Evolutionary conservation across 2,888 invertebrate genomes (phyloP), one percentile per base, ranked within the genome.

Genomic region (Nephrocerus scutellatus): DNA sequence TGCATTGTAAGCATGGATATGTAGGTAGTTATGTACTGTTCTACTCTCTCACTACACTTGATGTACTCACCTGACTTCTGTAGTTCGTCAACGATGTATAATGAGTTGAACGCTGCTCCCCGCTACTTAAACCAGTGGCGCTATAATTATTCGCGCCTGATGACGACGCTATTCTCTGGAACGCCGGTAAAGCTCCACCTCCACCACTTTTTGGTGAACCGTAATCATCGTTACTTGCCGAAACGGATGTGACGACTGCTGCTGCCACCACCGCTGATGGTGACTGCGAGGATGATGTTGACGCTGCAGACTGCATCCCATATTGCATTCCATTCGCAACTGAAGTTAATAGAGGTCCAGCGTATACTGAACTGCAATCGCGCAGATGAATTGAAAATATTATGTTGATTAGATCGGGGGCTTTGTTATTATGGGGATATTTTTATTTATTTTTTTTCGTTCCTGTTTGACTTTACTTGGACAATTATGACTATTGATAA

Each of bases 321-420:
- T 66, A 66, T 46, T 60, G 63, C 54, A 66, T 59, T 36, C 61
- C 61, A 52, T 61, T 63, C 35, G 56, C 52, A 9, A 63, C 50
- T 37, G 65, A 55, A 43, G 66, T 54, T 26, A 65, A 55, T 51
- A 62, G 50, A 37, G 66, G 59, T 44, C 63, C 57, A 37, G 62
- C 54, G 52, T 65, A 68, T 32, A 63, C 59, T 37, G 68, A 63
- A 50, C 68, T 68, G 51, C 10, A 59, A 55, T 42, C 36, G 28
- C 6, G 21, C 6, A 14, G n/a, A n/a, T n/a, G n/a, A n/a, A n/a
- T n/a, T n/a, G n/a, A n/a, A n/a, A n/a, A n/a, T n/a, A n/a, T n/a
- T n/a, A n/a, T n/a, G n/a, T n/a, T n/a, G n/a, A n/a, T n/a, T n/a
- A n/a, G n/a, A n/a, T n/a, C n/a, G n/a, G n/a, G n/a, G n/a, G n/a